A percentile compares a stretch with the other conserved stretches of the same genome.
Evolutionary conservation across 2,797 vertebrate genomes (phyloP).

Genomic region (Sebastes hopkinsi): DNA sequence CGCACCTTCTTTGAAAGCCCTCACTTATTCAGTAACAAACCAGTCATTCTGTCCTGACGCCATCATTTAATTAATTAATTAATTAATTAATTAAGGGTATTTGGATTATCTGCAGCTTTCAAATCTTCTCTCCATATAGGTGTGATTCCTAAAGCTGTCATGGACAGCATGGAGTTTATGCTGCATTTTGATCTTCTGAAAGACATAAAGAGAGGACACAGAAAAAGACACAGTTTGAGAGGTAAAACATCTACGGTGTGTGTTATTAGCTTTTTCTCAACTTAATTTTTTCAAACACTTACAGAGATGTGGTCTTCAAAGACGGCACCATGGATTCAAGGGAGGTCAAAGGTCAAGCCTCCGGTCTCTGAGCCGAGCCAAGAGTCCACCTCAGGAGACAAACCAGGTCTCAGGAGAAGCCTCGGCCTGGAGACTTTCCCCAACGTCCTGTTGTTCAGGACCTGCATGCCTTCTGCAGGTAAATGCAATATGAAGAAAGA

Average conservation of each 20-base stretch:
- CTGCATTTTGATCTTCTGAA: constrained; percentile 25
- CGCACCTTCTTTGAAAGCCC: constrained; percentile 86
- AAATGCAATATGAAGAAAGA: not conserved
- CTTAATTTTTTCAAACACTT: not conserved
- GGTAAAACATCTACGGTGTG: constrained; percentile 29
- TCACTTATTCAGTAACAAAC: constrained; percentile 83
- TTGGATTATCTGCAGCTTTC: not conserved
- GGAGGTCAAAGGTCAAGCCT: constrained; percentile 29
- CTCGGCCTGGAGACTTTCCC: constrained; percentile 66
- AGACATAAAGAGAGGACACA: constrained; percentile 30
- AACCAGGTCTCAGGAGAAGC: constrained; percentile 59
- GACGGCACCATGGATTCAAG: constrained; percentile 27
- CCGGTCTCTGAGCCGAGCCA: not conserved
- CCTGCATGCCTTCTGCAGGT: constrained; percentile 45
- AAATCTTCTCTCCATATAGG: constrained; percentile 36
- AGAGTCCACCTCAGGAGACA: not conserved
- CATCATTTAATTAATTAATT: not conserved
- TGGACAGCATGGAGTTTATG: constrained; percentile 66
- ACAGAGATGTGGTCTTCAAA: constrained; percentile 31
- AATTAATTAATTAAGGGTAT: not conserved
- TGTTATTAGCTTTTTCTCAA: not conserved
- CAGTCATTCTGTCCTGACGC: not conserved
- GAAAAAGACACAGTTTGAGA: constrained; percentile 54
- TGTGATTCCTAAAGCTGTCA: constrained; percentile 68
- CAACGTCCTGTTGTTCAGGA: constrained; percentile 60